Evolutionary conservation across 2,888 invertebrate genomes (phyloP).

Genomic region (Hypolimnas misippus): DNA sequence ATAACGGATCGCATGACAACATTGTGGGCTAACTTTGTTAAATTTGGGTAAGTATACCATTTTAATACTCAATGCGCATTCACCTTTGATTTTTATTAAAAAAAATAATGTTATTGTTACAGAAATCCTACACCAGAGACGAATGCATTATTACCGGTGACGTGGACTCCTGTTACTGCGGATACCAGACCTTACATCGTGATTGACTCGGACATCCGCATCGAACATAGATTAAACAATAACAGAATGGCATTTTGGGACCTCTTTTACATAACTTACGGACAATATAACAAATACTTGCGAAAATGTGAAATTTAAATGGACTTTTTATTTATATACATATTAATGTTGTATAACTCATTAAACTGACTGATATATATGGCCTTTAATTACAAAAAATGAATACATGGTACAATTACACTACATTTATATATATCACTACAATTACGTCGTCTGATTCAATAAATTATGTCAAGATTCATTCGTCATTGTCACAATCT

Average conservation of each 20-base stretch:
- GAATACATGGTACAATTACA: not conserved
- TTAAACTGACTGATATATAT: not conserved
- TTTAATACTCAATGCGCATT: not conserved
- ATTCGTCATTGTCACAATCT: slow-evolving; percentile 19
- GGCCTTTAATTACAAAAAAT: not conserved
- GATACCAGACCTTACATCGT: slow-evolving; percentile 62
- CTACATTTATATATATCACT: too few relatives aligned
- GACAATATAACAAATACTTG: slow-evolving; percentile 57
- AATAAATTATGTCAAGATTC: not conserved
- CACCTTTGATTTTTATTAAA: not conserved
- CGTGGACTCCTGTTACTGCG: slow-evolving; percentile 59
- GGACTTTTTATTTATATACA: not conserved
- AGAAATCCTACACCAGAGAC: slow-evolving; percentile 68
- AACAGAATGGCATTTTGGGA: slow-evolving; percentile 77
- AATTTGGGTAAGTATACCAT: slow-evolving; percentile 61
- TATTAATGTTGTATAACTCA: not conserved
- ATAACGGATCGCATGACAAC: slow-evolving; percentile 61
- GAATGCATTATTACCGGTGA: slow-evolving; percentile 58
- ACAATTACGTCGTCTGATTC: not conserved
- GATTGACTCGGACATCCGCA: slow-evolving; percentile 60
- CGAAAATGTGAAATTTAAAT: slow-evolving; percentile 50
- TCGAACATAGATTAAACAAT: slow-evolving; percentile 60
- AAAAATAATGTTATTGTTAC: slow-evolving; percentile 41
- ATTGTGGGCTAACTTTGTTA: slow-evolving; percentile 74
- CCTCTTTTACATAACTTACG: slow-evolving; percentile 67